Evolutionary conservation across 2,888 invertebrate species (phyloP).

Genomic region (Orgyia antiqua): DNA sequence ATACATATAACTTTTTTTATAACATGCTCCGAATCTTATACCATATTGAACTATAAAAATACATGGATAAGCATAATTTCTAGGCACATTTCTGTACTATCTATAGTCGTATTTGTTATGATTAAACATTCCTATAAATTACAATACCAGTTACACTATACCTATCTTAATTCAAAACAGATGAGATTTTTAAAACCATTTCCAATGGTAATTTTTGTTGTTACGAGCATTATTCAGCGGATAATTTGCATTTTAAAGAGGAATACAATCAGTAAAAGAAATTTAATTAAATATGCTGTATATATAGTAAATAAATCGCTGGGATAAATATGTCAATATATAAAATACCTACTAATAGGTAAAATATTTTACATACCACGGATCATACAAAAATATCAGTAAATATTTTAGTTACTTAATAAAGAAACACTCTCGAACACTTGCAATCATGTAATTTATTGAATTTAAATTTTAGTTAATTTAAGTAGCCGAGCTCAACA

Average conservation of each 20-base stretch:
- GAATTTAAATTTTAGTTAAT: too few relatives aligned
- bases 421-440: conserved; percentile 7
- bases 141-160: conserved; percentile 49
- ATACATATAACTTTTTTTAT: too few relatives aligned
- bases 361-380: conserved; percentile 8
- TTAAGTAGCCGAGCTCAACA: too few relatives aligned
- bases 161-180: conserved; percentile 25
- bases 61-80: conserved; percentile 70
- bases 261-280: conserved; percentile 14
- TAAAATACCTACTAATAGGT: conserved; percentile 8
- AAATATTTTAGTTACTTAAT: conserved; percentile 4
- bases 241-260: conserved; percentile 5
- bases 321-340: conserved; percentile 25
- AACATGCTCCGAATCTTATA: conserved; percentile 57
- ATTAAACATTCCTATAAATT: conserved; percentile 62
- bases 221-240: conserved; percentile 9
- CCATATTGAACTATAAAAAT: conserved; percentile 72
- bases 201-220: conserved; percentile 19
- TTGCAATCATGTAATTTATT: too few relatives aligned
- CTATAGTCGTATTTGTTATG: conserved; percentile 54
- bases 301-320: conserved; percentile 19
- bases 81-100: conserved; percentile 75
- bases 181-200: conserved; percentile 26
- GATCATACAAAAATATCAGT: too few relatives aligned
- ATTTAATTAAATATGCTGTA: conserved; percentile 1